Percentiles rank a stretch among this genome's conserved stretches.
phyloP scores from a whole-genome alignment of 2,113 vertebrate species.

The Tauraco erythrolophus region DNA sequence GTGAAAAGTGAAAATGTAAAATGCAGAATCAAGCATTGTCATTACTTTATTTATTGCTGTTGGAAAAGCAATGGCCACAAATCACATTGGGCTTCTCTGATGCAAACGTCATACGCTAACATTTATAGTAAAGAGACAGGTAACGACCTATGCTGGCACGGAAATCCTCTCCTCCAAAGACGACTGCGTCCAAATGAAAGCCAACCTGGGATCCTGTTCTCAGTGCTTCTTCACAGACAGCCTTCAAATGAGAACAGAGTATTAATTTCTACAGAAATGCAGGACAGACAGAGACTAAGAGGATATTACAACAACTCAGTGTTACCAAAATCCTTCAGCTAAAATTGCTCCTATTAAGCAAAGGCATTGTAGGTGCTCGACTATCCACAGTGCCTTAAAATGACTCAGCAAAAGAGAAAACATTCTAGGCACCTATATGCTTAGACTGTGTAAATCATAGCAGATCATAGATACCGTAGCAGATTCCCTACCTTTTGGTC shows the following conservation, averaged over 20 bases:
- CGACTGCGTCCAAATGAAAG: slow-evolving; percentile 90
- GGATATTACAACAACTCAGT: neutral
- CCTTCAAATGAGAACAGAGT: slow-evolving; percentile 77
- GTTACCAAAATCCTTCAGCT: neutral
- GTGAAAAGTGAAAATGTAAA: neutral
- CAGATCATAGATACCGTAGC: neutral
- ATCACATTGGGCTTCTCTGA: neutral
- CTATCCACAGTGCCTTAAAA: neutral
- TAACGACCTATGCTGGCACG: slow-evolving; percentile 96
- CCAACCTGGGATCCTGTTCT: slow-evolving; percentile 79
- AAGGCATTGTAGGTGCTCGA: neutral
- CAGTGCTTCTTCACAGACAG: slow-evolving; percentile 88
- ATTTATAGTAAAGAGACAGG: neutral
- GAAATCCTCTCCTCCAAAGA: slow-evolving; percentile 99
- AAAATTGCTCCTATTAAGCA: neutral
- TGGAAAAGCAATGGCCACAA: neutral
- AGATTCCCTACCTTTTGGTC: neutral
- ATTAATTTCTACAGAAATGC: neutral
- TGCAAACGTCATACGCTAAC: neutral
- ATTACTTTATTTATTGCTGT: neutral
- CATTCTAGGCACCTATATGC: neutral
- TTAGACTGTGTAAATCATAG: neutral
- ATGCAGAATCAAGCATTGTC: neutral
- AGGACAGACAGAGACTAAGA: neutral
- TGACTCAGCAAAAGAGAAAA: neutral